Percentiles rank a stretch among this genome's conserved stretches.
Evolutionary conservation across 2,888 invertebrate species (phyloP).

Genomic region (Troides helena): DNA sequence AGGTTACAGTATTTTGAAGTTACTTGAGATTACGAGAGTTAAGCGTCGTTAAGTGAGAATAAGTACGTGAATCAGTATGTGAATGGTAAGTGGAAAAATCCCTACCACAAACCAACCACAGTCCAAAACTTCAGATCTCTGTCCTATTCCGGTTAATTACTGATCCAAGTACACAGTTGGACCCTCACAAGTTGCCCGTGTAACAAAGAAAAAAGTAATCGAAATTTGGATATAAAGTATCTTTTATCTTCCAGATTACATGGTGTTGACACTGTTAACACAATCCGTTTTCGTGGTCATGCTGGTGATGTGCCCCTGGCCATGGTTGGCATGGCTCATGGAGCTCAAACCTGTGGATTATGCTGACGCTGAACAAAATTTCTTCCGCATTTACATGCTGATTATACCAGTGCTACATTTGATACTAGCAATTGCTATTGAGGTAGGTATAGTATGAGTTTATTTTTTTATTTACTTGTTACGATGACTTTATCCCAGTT

Average conservation of each 20-base stretch:
- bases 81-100: too few species aligned
- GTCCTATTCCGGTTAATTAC: too few species aligned
- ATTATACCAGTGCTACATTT: conserved; percentile 81
- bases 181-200: too few species aligned
- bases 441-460: conserved; percentile 65
- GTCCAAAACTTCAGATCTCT: too few species aligned
- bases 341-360: conserved; percentile 71
- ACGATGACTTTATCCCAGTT: too few species aligned
- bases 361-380: conserved; percentile 49
- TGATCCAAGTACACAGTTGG: too few species aligned
- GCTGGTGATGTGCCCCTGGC: conserved; percentile 80
- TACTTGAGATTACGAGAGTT: too few species aligned
- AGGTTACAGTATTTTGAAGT: too few species aligned
- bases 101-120: too few species aligned
- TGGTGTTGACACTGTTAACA: conserved; percentile 79
- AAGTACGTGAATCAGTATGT: too few species aligned
- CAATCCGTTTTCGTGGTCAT: conserved; percentile 79
- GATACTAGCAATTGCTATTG: conserved; percentile 79
- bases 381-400: conserved; percentile 80
- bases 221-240: background rate
- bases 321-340: conserved; percentile 76
- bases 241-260: conserved; percentile 71
- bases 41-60: too few species aligned
- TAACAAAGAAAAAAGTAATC: too few species aligned
- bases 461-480: background rate